These are phyloP conservation scores for Pantherophis guttatus DNA, from an alignment of 2,113 vertebrate species.

Conservation along the genomic window DNA sequence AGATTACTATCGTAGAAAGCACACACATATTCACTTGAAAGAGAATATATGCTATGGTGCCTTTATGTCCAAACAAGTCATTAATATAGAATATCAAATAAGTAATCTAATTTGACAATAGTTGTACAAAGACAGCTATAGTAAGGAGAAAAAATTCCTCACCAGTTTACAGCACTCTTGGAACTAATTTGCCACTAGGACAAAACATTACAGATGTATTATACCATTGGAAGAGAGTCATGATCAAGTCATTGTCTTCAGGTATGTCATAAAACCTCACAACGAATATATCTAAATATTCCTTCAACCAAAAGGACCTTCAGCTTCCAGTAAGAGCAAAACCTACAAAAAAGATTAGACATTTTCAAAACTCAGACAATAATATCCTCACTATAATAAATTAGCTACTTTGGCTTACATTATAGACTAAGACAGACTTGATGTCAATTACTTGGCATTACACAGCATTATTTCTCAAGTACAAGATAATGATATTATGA, in stretches of 20 bases:
- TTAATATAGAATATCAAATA: background rate
- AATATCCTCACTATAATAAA: background rate
- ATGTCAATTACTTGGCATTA: background rate
- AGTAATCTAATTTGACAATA: background rate
- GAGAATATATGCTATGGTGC: background rate
- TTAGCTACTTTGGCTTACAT: background rate
- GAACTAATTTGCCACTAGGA: background rate
- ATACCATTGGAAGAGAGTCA: background rate
- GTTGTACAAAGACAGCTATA: background rate
- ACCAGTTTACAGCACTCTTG: background rate
- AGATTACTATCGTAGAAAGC: background rate
- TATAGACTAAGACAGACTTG: background rate
- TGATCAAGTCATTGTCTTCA: background rate
- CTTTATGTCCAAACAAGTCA: background rate
- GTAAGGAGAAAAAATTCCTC: background rate
- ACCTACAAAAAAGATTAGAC: background rate
- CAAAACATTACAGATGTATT: background rate
- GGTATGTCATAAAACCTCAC: background rate
- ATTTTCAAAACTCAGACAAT: conserved; percentile 7
- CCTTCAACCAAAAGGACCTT: background rate
- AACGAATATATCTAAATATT: background rate
- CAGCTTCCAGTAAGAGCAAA: background rate
- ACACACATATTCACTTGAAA: background rate
- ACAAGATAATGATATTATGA: background rate
- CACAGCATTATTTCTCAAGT: background rate